These are phyloP conservation scores for Pomatorhinus ruficollis DNA, from an alignment of 2,113 vertebrate species.

Conservation along the genomic window DNA sequence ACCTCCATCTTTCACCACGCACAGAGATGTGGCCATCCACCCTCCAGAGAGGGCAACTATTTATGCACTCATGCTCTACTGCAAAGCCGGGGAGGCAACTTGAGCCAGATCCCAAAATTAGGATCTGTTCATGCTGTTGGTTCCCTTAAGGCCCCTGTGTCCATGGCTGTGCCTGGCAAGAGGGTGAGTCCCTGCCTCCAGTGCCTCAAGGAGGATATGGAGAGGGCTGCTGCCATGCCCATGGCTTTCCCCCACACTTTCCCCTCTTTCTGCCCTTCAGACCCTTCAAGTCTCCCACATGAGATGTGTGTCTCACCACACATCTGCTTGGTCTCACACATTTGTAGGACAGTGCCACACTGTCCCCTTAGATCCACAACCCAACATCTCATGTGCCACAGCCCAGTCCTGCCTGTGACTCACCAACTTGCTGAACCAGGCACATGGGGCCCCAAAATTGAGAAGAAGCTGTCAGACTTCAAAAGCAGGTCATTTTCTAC, in stretches of 20 bases:
- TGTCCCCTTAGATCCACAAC: fast-evolving
- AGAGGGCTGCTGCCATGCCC: neutral
- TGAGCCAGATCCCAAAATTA: neutral
- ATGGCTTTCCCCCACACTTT: neutral
- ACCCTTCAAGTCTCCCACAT: neutral
- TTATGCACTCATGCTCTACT: neutral
- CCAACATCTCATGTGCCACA: neutral
- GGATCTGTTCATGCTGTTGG: neutral
- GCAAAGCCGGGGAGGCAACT: fast-evolving
- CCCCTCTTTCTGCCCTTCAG: neutral
- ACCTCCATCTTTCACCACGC: neutral
- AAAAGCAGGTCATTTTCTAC: neutral
- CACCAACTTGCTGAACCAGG: neutral
- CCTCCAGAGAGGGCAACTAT: neutral
- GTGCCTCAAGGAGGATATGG: neutral
- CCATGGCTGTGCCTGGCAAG: neutral
- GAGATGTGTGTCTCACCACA: neutral
- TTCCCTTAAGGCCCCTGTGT: neutral
- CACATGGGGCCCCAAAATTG: fast-evolving
- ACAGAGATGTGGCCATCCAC: neutral
- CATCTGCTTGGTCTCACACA: fast-evolving
- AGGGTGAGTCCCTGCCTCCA: neutral
- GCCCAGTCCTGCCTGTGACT: no score
- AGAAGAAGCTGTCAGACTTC: neutral
- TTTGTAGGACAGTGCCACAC: neutral